Percentiles rank a stretch among this genome's conserved stretches.
Conservation (phyloP, 2,888 invertebrate species). For the Philonicus albiceps region DNA sequence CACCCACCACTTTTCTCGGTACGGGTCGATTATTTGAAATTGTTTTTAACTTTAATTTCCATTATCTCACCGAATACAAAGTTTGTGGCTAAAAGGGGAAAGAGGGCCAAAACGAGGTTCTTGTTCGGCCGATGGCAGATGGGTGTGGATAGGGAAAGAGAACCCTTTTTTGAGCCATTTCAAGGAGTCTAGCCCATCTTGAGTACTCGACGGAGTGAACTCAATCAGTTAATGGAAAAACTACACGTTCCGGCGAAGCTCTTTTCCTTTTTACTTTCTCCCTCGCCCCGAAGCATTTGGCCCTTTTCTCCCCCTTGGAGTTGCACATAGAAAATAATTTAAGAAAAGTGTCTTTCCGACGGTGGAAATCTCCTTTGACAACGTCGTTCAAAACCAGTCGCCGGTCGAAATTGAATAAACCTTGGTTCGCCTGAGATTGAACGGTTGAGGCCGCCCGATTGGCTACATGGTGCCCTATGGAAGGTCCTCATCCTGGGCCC, state of each 20-base stretch:
- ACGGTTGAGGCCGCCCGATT: constrained; percentile 6
- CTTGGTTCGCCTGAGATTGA: constrained; percentile 32
- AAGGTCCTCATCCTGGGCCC: no score
- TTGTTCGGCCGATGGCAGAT: background rate
- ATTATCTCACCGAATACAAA: background rate
- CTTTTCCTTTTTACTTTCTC: background rate
- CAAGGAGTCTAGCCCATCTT: background rate
- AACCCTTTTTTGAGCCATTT: background rate
- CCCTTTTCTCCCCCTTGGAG: background rate
- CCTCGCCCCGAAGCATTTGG: background rate
- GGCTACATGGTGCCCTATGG: background rate
- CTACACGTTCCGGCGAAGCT: background rate
- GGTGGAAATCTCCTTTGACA: constrained; percentile 18
- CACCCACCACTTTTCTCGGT: background rate
- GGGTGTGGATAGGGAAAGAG: background rate
- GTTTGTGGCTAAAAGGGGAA: background rate
- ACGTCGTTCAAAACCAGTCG: constrained; percentile 31
- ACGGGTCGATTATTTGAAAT: background rate
- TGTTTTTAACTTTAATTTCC: constrained; percentile 5
- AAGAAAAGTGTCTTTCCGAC: constrained; percentile 35
- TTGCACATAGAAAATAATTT: background rate
- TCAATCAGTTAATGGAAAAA: constrained; percentile 41
- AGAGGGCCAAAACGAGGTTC: background rate
- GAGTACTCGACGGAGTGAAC: background rate
- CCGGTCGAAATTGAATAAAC: constrained; percentile 33